Evolutionary conservation across 2,888 invertebrate species (phyloP), one percentile per base, ranked within the genome.

Genomic region (Neoitamus cyanurus): DNA sequence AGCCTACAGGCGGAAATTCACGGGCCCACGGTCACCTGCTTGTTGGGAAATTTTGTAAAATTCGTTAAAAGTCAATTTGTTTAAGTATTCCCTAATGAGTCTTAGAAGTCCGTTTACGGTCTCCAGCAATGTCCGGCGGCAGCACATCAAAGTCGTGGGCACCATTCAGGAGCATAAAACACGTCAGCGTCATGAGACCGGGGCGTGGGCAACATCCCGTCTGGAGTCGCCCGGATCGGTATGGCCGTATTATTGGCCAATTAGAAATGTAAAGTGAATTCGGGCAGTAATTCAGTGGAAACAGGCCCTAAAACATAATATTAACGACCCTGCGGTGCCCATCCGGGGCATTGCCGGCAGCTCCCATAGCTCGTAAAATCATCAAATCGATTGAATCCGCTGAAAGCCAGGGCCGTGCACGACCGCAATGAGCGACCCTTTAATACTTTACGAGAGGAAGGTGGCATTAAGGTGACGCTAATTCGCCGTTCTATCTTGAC

Each of bases 181-280:
- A 58, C 58, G 58, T 58, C 58, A 58, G 25, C 9, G 25, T 25
- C 58, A n/a, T n/a, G n/a, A n/a, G 5, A 15, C 0, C 13, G 42
- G 13, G 42, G 25, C 58, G 58, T 58, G 58, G 58, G 58, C 58
- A 15, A 58, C 25, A 20, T 58, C 58, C 58, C 58, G 58, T 1
- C 58, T 20, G 58, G 25, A 48, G 7, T 9, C 25, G 58, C 58
- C 58, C 20, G 58, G 58, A 58, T 25, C 58, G 58, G 25, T 15
- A 36, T 7, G 20, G 36, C 20, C 73, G 20, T 20, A 36, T 73
- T 73, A 73, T 36, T 73, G 73, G 73, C 15, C 73, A 73, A 73
- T 73, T 73, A 73, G 73, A 36, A 73, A 73, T 73, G 31, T 73
- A 73, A 73, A 73, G 73, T 73, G 73, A 73, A 73, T 73, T 36